These are phyloP conservation scores for Sphyrna mokarran DNA, from an alignment of 2,113 vertebrate genomes.

Conservation along the genomic window DNA sequence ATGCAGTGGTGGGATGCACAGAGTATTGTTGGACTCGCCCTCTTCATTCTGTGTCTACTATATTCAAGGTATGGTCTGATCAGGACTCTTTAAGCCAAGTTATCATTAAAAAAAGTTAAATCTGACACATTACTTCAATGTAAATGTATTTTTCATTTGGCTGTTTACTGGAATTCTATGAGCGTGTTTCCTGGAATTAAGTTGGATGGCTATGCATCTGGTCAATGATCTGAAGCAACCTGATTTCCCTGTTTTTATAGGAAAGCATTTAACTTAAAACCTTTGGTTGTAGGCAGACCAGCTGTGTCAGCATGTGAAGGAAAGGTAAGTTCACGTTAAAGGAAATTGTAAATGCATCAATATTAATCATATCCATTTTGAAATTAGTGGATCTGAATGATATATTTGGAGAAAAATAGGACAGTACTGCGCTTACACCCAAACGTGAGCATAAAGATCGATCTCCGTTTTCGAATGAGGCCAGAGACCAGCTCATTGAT, in stretches of 20 bases:
- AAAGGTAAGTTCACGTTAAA: background rate
- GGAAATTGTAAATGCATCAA: background rate
- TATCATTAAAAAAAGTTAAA: background rate
- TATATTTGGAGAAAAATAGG: background rate
- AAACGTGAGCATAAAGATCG: background rate
- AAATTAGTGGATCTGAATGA: background rate
- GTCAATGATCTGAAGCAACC: background rate
- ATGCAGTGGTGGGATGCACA: conserved; percentile 76
- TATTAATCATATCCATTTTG: background rate
- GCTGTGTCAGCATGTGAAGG: background rate
- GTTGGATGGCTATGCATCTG: background rate
- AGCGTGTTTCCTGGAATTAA: background rate
- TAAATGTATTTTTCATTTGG: background rate
- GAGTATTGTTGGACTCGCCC: conserved; percentile 64
- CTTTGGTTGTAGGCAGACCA: background rate
- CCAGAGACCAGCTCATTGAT: background rate
- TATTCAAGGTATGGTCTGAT: conserved; percentile 75
- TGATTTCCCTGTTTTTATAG: background rate
- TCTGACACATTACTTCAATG: background rate
- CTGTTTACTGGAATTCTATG: background rate
- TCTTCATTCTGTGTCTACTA: conserved; percentile 81
- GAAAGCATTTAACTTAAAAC: background rate
- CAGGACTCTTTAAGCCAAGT: background rate
- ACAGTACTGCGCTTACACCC: background rate
- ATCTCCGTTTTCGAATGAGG: background rate